These are phyloP conservation scores for Acromyrmex heyeri DNA, from an alignment of 1,140 invertebrate species.

Conservation along the genomic window DNA sequence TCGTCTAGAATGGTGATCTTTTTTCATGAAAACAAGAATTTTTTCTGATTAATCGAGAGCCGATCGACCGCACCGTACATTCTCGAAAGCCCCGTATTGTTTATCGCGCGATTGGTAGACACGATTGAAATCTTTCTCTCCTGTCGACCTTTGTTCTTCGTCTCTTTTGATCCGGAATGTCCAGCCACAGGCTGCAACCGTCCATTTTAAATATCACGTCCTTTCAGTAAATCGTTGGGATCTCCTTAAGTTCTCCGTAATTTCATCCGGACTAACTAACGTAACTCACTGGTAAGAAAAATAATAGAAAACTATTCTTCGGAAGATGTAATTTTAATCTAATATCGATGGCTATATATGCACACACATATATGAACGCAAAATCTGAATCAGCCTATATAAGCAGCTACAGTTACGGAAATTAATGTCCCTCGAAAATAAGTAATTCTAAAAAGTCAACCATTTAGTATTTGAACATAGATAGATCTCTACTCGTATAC, in stretches of 20 bases:
- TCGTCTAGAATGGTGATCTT: constrained; percentile 25
- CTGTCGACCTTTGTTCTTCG: constrained; percentile 67
- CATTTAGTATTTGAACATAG: constrained; percentile 52
- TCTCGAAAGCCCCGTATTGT: constrained; percentile 79
- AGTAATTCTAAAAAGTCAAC: constrained; percentile 34
- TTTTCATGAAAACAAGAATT: constrained; percentile 74
- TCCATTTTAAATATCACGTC: constrained; percentile 68
- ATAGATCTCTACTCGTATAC: constrained; percentile 31
- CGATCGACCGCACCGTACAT: constrained; percentile 80
- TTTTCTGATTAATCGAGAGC: constrained; percentile 81
- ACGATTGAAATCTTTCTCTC: constrained; percentile 82
- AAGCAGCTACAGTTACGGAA: constrained; percentile 20
- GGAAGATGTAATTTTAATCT: constrained; percentile 9
- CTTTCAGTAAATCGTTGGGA: constrained; percentile 31
- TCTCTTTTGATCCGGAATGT: constrained; percentile 71
- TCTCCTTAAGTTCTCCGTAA: constrained; percentile 24
- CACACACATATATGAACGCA: too few relatives aligned
- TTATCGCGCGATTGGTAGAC: constrained; percentile 78
- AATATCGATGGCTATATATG: not conserved
- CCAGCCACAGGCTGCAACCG: constrained; percentile 70
- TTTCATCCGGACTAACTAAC: not conserved
- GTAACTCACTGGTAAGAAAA: not conserved
- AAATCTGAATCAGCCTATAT: not conserved
- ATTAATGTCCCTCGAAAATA: constrained; percentile 35
- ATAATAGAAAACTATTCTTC: constrained; percentile 1